These are phyloP conservation scores for Spheniscus humboldti DNA, from an alignment of 2,797 vertebrate genomes.

Conservation along the genomic window DNA sequence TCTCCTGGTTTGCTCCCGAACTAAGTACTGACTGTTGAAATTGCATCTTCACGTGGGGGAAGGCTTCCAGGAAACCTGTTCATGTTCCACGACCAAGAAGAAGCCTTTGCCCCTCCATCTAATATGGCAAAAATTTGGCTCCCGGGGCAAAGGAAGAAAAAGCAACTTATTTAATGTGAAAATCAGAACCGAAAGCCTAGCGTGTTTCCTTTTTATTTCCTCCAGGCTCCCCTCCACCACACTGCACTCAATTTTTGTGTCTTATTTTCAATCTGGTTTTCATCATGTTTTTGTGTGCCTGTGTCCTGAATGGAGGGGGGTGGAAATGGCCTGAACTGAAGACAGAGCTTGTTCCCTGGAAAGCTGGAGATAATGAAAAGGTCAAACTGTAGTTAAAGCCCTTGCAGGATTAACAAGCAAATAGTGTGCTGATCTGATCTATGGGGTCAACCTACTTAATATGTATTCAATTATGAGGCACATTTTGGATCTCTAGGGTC, in stretches of 20 bases:
- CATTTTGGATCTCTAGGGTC: neutral
- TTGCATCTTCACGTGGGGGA: neutral
- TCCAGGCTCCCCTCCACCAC: neutral
- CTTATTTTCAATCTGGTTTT: neutral
- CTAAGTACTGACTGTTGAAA: neutral
- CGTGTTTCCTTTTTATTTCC: neutral
- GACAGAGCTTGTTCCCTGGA: neutral
- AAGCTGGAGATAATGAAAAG: neutral
- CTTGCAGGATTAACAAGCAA: neutral
- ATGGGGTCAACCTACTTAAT: neutral
- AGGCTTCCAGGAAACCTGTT: neutral
- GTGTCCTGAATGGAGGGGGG: rapidly evolving
- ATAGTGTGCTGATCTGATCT: neutral
- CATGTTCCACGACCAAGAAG: neutral
- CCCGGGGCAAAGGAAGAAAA: neutral
- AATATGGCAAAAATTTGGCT: neutral
- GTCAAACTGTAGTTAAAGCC: neutral
- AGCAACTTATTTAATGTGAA: neutral
- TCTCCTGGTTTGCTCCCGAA: neutral
- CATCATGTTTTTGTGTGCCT: neutral
- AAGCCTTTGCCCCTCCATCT: neutral
- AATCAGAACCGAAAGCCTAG: neutral
- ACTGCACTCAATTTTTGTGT: neutral
- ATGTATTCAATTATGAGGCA: neutral
- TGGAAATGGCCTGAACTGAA: neutral